Conservation (phyloP, 2,888 invertebrate genomes). For the Fabriciana adippe region DNA sequence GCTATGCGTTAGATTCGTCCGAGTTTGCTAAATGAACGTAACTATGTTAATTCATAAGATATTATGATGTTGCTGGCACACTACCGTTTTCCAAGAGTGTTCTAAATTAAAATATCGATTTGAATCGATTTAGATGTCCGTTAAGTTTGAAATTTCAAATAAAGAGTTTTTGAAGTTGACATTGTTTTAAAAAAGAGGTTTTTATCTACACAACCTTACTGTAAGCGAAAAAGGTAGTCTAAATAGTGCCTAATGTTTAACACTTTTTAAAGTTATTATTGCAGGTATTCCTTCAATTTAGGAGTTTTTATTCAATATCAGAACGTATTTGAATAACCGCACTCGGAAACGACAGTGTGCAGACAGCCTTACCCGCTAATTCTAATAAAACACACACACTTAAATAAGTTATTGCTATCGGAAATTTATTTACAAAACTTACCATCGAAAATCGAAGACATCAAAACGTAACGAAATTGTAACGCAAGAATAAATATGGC, state of each 20-base stretch:
- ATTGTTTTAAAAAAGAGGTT: too few relatives aligned
- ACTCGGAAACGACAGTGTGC: conserved; percentile 1
- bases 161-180: too few relatives aligned
- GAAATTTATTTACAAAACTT: conserved; percentile 45
- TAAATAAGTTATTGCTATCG: conserved; percentile 49
- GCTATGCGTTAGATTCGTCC: conserved; percentile 33
- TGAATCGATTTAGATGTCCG: not conserved
- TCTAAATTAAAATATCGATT: not conserved
- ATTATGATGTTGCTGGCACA: conserved; percentile 19
- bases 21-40: conserved; percentile 28
- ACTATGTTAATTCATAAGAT: conserved; percentile 36
- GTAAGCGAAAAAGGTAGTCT: too few relatives aligned
- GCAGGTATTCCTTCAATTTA: too few relatives aligned
- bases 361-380: conserved; percentile 24
- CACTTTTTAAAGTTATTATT: too few relatives aligned
- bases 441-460: conserved; percentile 43
- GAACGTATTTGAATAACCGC: not conserved
- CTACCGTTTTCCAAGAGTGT: not conserved
- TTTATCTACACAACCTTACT: too few relatives aligned
- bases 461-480: conserved; percentile 43
- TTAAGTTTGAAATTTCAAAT: too few relatives aligned
- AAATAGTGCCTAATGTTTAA: too few relatives aligned
- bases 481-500: conserved; percentile 44
- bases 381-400: conserved; percentile 39
- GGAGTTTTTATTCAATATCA: not conserved